Evolutionary conservation across 2,888 invertebrate species (phyloP), one percentile per base, ranked within the genome.

Genomic region (Acrobasis repandana): DNA sequence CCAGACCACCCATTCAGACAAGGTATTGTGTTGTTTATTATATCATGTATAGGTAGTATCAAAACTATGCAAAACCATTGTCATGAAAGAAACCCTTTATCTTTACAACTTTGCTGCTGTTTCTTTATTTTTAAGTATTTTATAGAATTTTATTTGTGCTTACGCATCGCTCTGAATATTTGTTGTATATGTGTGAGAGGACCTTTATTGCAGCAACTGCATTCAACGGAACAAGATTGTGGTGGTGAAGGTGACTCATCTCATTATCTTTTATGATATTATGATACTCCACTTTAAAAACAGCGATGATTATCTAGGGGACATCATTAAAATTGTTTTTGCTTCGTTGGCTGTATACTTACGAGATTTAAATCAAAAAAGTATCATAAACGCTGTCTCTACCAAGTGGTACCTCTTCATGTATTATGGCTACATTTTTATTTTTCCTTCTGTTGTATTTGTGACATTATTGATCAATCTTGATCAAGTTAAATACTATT

Each of bases 221-320:
- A 58, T 48, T 36, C 58, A 48, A 46, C 57, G 49, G 4, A 48
- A 58, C 52, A 56, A 54, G 54, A 61, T 58, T 51, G 60, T 58
- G 61, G 63, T 18, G 16, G 58, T 14, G 48, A 36, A 36, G 36
- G 33, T 65, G 65, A 65, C 56, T 65, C 63, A 65, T 59, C 58
- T 51, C 56, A 48, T 52, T 54, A 38, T 51, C 38, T 50, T 46
- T 18, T 50, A 58, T 58, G 36, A 49, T 34, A 18, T 16, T 47
- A 36, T 49, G 58, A 58, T 49, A 58, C 49, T 14, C 28, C 6
- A 36, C 11, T 38, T 36, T 38, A 54, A 18, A 38, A 54, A 15
- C 1, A 28, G 28, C 18, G 36, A 38, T 54, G 9, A 16, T 54
- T 54, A 54, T 54, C 52, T 14, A 38, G 14, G 38, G 52, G 52